Base-by-base conservation (phyloP, 2,113 vertebrate genomes). In the Chaenogobius annularis region DNA sequence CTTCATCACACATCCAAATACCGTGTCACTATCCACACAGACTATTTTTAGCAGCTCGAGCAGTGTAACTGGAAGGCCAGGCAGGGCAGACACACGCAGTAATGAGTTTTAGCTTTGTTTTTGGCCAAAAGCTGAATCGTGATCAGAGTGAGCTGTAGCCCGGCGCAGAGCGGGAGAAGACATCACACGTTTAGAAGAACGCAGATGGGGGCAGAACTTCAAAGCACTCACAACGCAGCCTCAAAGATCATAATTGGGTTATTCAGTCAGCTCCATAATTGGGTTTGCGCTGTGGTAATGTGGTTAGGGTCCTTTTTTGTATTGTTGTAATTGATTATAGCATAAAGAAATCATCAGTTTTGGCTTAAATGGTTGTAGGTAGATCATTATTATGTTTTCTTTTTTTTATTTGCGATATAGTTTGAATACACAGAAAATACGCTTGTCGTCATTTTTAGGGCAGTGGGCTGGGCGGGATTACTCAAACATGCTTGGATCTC, bases 91-190 rank as follows among this genome's bases (percentile, higher is more conserved):
- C 70, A 73, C 71, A 69, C 80, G 74, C 70, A 72, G 72, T 87
- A 87, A 89, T 87, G 85, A 87, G 75, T 85, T 86, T 63, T 17
- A 40, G 35, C 58, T 83, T 79, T 87, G 80, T 82, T 88, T 84
- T 84, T 80, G 78, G 73, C 85, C 87, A 81, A 79, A 72, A 88
- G 88, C 89, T 80, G 81, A 87, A 77, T 89, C 61, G 50, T 85
- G 84, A 87, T 84, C 69, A 79, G 75, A 85, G 66, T 66, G 67
- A 73, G 59, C 66, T 73, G 66, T 67, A 81, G 77, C 20, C 12
- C 63, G 55, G 48, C 77, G 56, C 67, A 55, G 64, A 73, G 70
- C 52, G 20, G 68, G 73, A 61, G 72, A 83, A 65, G 71, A 77
- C 78, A 83, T 52, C 73, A 88, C 72, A n/a, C 58, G 64, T 82